Conservation (phyloP, 2,888 invertebrate species). For the Perizoma flavofasciatum region DNA sequence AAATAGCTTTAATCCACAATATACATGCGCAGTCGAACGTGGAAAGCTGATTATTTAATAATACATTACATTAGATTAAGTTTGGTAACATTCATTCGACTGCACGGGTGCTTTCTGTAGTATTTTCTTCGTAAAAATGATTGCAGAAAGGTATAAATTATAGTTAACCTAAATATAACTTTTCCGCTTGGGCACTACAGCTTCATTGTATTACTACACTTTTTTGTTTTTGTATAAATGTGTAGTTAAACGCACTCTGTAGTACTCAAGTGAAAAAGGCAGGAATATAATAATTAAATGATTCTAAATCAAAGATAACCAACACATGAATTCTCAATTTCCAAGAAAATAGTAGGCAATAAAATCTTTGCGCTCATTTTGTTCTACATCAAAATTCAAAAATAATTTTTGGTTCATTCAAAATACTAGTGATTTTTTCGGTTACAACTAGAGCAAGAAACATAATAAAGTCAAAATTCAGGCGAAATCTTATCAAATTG, state of each 20-base stretch:
- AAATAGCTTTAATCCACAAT: constrained; percentile 71
- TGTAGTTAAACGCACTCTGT: constrained; percentile 2
- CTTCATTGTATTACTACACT: constrained; percentile 15
- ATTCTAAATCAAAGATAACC: constrained; percentile 28
- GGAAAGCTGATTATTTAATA: constrained; percentile 27
- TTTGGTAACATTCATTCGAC: constrained; percentile 48
- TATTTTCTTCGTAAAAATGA: constrained; percentile 75
- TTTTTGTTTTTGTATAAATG: constrained; percentile 10
- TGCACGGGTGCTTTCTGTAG: constrained; percentile 64
- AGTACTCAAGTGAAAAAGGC: constrained; percentile 47
- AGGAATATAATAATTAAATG: constrained; percentile 48
- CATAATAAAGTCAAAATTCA: too few species aligned
- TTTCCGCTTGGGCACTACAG: constrained; percentile 41
- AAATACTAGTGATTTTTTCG: neutral
- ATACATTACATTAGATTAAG: constrained; percentile 29
- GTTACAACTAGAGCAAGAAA: neutral
- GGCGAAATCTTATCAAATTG: too few species aligned
- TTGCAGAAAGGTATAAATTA: constrained; percentile 72
- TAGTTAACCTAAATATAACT: constrained; percentile 57
- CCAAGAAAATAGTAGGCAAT: too few species aligned
- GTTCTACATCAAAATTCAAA: too few species aligned
- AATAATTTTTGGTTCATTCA: too few species aligned
- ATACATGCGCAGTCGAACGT: constrained; percentile 54
- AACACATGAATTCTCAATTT: constrained; percentile 27
- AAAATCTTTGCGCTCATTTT: too few species aligned